These are phyloP conservation scores for Bufo gargarizans DNA, from an alignment of 2,113 vertebrate genomes.

Conservation along the genomic window DNA sequence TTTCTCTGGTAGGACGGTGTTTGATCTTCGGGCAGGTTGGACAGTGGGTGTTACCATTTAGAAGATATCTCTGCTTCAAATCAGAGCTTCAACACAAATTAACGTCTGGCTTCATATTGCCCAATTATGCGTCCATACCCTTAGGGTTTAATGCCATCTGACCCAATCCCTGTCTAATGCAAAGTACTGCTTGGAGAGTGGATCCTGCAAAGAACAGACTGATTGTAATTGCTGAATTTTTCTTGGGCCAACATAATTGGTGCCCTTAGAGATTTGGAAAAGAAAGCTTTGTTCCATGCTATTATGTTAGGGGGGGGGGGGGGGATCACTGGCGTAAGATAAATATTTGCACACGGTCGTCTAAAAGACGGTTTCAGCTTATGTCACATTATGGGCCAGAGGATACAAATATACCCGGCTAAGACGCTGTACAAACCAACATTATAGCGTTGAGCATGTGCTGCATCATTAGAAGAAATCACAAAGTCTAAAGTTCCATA, in stretches of 20 bases:
- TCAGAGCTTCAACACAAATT: conserved; percentile 28
- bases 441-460: not conserved
- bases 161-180: conserved; percentile 20
- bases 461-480: not conserved
- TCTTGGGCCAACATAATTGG: conserved; percentile 42
- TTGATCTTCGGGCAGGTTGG: not conserved
- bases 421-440: not conserved
- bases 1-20: not conserved
- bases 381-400: not conserved
- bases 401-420: not conserved
- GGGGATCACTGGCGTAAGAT: conserved; percentile 4
- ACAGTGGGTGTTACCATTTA: not conserved
- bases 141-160: conserved; percentile 47
- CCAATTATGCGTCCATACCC: conserved; percentile 25
- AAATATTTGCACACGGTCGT: conserved; percentile 36
- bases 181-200: not conserved
- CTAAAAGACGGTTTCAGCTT: conserved; percentile 1
- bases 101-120: conserved; percentile 23
- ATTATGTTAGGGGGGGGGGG: conserved; percentile 19
- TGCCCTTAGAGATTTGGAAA: conserved; percentile 38
- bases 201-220: conserved; percentile 38
- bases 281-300: conserved; percentile 38
- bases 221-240: conserved; percentile 46
- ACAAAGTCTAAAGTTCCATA: too few species aligned
- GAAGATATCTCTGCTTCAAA: conserved; percentile 23